Evolutionary conservation across 2,113 vertebrate species (phyloP).

Genomic region (Leptobrachium ailaonicum): DNA sequence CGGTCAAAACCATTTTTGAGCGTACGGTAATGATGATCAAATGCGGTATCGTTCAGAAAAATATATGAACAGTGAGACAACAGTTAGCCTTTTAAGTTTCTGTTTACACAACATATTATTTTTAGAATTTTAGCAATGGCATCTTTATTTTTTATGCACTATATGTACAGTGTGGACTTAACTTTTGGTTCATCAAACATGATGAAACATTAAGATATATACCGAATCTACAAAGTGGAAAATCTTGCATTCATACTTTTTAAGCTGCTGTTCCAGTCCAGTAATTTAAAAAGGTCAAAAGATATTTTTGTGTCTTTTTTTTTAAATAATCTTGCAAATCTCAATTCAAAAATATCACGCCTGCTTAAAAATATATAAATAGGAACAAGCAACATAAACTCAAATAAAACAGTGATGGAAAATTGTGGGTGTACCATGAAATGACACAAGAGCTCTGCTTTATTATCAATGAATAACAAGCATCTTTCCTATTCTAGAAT

Average conservation of each 20-base stretch:
- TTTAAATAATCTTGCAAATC: constrained; percentile 1
- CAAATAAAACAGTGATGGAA: not conserved
- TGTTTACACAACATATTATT: constrained; percentile 13
- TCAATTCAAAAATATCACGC: constrained; percentile 1
- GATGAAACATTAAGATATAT: not conserved
- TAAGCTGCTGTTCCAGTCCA: constrained; percentile 26
- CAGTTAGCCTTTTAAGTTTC: constrained; percentile 20
- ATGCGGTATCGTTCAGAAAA: not conserved
- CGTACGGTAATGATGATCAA: not conserved
- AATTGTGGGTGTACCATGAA: not conserved
- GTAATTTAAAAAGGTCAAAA: not conserved
- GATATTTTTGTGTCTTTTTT: not conserved
- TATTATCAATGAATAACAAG: not conserved
- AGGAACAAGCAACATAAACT: constrained; percentile 5
- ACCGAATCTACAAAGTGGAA: not conserved
- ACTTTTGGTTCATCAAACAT: too few species aligned
- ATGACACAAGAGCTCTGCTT: not conserved
- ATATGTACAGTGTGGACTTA: not conserved
- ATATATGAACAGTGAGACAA: not conserved
- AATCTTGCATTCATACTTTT: not conserved
- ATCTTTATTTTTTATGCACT: not conserved
- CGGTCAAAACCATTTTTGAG: not conserved
- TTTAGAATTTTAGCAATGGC: not conserved
- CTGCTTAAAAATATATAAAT: constrained; percentile 14
- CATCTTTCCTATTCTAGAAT: not conserved